Evolutionary conservation across 2,113 vertebrate species (phyloP), one percentile per base, ranked within the genome.

Genomic region (Apaloderma vittatum): DNA sequence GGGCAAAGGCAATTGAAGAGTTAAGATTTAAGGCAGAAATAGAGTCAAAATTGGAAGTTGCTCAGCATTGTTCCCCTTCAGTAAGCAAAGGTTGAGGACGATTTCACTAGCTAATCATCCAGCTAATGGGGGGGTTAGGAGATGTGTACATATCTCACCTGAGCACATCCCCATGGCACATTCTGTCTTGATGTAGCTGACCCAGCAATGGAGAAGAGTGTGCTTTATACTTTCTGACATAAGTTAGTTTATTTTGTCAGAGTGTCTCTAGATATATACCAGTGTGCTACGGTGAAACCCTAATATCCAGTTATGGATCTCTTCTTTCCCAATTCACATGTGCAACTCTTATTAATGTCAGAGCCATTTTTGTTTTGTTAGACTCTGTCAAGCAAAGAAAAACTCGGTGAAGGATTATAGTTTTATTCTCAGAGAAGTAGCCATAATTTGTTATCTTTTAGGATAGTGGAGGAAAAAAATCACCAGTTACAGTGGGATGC

Each of bases 141-240:
- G 63, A 51, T 58, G 80, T 46, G 54, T 66, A 46, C 22, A 4
- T 75, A 20, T 46, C 59, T 91, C 30, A 58, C 65, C 61, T 90
- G 74, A 78, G 26, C 29, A n/a, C 24, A 70, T 61, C 14, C 40
- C 36, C 76, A 17, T 37, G 49, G 29, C 29, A 16, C 52, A 54
- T 45, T 71, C 62, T 93, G 24, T 55, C 48, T 65, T 76, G 36
- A 54, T 43, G 34, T 11, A 79, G 21, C 48, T 89, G 65, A 63
- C 22, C 32, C 54, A 82, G 66, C 36, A 91, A 27, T 15, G 23
- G 32, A 32, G 11, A 51, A 79, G 11, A 54, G 11, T 9, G 20
- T 76, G 46, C 26, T 93, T 86, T 72, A 76, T 66, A 10, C 45
- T 36, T 90, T 75, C 36, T 83, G 71, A 12, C n/a, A 75, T 79